Conservation (phyloP, 2,113 vertebrate genomes). For the Eonycteris spelaea region DNA sequence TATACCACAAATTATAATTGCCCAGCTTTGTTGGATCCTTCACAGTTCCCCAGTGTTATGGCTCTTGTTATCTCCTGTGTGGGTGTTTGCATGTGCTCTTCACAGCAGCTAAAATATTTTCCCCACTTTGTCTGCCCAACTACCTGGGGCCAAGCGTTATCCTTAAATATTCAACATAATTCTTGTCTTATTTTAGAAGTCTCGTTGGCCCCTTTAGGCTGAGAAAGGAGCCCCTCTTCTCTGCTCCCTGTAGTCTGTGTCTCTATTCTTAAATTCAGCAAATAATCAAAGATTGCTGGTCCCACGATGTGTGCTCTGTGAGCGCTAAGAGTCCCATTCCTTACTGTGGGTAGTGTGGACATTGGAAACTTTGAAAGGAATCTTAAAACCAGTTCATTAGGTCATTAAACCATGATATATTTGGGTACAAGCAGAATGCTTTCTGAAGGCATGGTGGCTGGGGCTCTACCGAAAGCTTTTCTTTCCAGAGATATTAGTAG, state of each 20-base stretch:
- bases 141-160: not conserved
- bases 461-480: not conserved
- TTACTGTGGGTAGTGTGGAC: not conserved
- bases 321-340: not conserved
- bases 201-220: not conserved
- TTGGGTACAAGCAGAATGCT: not conserved
- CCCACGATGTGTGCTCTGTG: accelerated
- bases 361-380: not conserved
- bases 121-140: not conserved
- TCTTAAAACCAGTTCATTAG: not conserved
- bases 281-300: not conserved
- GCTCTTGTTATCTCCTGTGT: not conserved
- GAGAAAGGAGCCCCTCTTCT: not conserved
- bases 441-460: not conserved
- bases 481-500: not conserved
- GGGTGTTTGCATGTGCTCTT: not conserved
- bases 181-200: not conserved
- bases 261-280: not conserved
- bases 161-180: not conserved
- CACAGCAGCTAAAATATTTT: not conserved
- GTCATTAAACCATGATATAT: not conserved
- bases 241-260: not conserved
- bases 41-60: too few species aligned
- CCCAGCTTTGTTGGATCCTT: not conserved
- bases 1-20: not conserved